Evolutionary conservation across 2,888 invertebrate species (phyloP).

Genomic region (Kryphioiulus occultus): DNA sequence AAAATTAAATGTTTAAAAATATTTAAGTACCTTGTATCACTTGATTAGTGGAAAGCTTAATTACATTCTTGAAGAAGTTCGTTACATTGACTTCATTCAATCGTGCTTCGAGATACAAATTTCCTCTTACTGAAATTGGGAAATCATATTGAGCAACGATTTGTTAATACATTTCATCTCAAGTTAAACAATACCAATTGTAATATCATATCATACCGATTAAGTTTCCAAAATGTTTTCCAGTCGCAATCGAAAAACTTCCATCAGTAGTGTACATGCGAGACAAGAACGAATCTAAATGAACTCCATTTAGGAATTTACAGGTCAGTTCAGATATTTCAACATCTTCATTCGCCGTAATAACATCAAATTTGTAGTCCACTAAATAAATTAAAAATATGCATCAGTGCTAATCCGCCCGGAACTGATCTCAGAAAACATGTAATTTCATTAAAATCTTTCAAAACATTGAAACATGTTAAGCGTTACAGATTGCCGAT

Average conservation of each 20-base stretch:
- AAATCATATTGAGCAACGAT: background rate
- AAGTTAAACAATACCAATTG: background rate
- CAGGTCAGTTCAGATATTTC: slow-evolving; percentile 3
- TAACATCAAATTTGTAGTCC: background rate
- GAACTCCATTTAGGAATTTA: background rate
- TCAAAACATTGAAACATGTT: too few species aligned
- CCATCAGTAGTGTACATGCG: background rate
- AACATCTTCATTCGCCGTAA: background rate
- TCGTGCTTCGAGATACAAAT: background rate
- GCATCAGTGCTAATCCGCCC: too few species aligned
- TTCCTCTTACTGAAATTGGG: slow-evolving; percentile 12
- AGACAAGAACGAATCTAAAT: background rate
- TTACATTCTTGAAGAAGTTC: slow-evolving; percentile 15
- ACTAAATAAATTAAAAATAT: background rate
- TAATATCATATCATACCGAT: background rate
- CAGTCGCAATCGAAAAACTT: background rate
- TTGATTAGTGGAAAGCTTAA: slow-evolving; percentile 41
- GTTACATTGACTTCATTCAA: slow-evolving; percentile 43
- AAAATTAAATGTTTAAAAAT: background rate
- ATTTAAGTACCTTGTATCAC: slow-evolving; percentile 21
- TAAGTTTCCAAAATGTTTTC: background rate
- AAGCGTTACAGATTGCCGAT: too few species aligned
- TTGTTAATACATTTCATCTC: too few species aligned
- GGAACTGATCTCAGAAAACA: too few species aligned
- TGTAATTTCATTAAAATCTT: too few species aligned